phyloP scores from a whole-genome alignment of 2,888 invertebrate species.

The Hemaris fuciformis region DNA sequence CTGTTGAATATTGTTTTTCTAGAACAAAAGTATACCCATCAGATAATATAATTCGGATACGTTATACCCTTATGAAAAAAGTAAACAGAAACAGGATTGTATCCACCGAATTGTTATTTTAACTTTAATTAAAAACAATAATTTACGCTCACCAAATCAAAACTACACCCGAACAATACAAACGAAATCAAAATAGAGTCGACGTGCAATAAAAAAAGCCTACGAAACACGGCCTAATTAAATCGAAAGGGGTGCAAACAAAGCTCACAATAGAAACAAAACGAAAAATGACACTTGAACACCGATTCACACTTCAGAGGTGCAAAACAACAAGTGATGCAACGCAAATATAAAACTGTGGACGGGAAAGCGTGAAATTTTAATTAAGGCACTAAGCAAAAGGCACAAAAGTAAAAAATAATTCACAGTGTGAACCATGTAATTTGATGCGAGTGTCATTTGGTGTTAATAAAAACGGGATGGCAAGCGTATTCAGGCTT shows the following conservation, averaged over 20 bases:
- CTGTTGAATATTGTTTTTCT: slow-evolving; percentile 81
- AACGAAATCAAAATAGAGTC: slow-evolving; percentile 13
- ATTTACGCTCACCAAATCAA: neutral
- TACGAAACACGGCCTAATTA: slow-evolving; percentile 50
- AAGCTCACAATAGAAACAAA: slow-evolving; percentile 45
- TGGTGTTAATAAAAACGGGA: slow-evolving; percentile 51
- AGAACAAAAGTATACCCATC: slow-evolving; percentile 11
- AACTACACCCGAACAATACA: neutral
- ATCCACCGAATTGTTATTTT: too few relatives aligned
- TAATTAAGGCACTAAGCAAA: slow-evolving; percentile 73
- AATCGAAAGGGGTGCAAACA: slow-evolving; percentile 53
- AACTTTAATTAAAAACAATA: neutral
- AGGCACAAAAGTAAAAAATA: slow-evolving; percentile 57
- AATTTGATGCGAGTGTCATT: slow-evolving; percentile 69
- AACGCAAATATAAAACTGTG: slow-evolving; percentile 43
- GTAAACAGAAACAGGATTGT: neutral
- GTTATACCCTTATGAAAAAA: too few relatives aligned
- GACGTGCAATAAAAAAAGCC: slow-evolving; percentile 18
- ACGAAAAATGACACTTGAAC: slow-evolving; percentile 52
- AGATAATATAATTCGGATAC: too few relatives aligned
- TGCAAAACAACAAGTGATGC: slow-evolving; percentile 67
- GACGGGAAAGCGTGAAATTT: slow-evolving; percentile 67
- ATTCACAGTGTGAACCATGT: slow-evolving; percentile 68
- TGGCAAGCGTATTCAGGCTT: slow-evolving; percentile 46
- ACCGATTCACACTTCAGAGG: slow-evolving; percentile 74